A percentile compares a stretch with the other conserved stretches of the same genome.
These are phyloP conservation scores for Scelioninae gen. 2 DNA, from an alignment of 2,888 invertebrate species.

Conservation along the genomic window DNA sequence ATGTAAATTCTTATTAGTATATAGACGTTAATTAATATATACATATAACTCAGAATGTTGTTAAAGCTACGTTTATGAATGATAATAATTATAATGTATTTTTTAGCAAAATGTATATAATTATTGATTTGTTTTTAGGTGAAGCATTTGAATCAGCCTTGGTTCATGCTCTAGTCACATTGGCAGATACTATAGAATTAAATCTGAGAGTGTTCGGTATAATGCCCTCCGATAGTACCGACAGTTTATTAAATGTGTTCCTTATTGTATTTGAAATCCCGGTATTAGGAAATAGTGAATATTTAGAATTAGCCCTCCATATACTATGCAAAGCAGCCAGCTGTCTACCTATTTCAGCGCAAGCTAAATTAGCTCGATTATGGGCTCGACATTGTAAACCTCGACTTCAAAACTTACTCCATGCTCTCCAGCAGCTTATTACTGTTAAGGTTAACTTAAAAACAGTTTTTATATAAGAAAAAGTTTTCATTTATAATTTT, in stretches of 20 bases:
- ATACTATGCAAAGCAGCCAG: constrained; percentile 86
- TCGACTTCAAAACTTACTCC: constrained; percentile 81
- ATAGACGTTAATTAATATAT: no score
- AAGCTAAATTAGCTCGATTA: constrained; percentile 86
- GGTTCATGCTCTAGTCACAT: constrained; percentile 84
- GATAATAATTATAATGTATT: no score
- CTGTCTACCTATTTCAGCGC: constrained; percentile 82
- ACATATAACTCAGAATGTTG: no score
- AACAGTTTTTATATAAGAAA: no score
- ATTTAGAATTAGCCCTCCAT: constrained; percentile 88
- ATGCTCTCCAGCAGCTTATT: constrained; percentile 91
- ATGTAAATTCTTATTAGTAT: no score
- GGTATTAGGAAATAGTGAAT: constrained; percentile 84
- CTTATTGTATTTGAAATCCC: constrained; percentile 89
- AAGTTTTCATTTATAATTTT: background rate
- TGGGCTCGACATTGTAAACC: constrained; percentile 84
- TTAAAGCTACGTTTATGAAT: no score
- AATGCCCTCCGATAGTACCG: constrained; percentile 76
- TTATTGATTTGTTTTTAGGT: constrained; percentile 65
- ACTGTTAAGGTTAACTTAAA: constrained; percentile 82
- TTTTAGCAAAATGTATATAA: background rate
- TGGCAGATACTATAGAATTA: constrained; percentile 84
- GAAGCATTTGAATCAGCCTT: constrained; percentile 81
- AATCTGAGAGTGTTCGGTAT: constrained; percentile 80
- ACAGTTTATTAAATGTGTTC: constrained; percentile 78